Conservation (phyloP, 1,140 invertebrate species). For the Cydia fagiglandana region DNA sequence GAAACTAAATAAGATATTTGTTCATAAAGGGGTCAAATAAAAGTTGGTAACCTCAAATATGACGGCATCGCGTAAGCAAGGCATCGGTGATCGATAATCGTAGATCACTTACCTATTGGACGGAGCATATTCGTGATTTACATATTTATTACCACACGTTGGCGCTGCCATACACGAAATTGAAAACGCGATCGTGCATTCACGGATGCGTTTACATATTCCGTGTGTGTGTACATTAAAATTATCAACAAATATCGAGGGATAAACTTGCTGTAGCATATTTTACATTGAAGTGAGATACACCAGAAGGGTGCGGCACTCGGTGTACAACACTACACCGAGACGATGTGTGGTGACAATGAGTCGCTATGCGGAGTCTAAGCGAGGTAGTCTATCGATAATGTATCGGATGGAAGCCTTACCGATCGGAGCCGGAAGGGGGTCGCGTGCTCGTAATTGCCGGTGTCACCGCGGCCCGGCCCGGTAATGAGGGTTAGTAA, state of each 20-base stretch:
- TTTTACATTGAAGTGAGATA: no score
- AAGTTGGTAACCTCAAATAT: neutral
- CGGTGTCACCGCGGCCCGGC: conserved; percentile 58
- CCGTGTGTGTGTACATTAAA: no score
- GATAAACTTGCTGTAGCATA: no score
- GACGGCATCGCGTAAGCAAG: neutral
- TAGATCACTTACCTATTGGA: neutral
- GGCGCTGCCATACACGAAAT: no score
- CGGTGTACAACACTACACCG: no score
- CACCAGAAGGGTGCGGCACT: no score
- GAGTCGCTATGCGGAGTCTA: neutral
- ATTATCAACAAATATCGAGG: no score
- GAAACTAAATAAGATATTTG: neutral
- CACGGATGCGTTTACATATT: no score
- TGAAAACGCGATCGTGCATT: no score
- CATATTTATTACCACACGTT: no score
- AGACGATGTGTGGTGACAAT: no score
- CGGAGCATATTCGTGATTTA: neutral
- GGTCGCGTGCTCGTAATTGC: conserved; percentile 66
- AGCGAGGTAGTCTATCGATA: neutral
- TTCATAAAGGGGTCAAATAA: neutral
- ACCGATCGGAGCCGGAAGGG: conserved; percentile 73
- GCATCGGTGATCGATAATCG: neutral
- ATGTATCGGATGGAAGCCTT: conserved; percentile 50
- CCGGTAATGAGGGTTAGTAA: conserved; percentile 44